Evolutionary conservation across 2,113 vertebrate genomes (phyloP), one percentile per base, ranked within the genome.

Genomic region (Cyprinodon brontotheroides): DNA sequence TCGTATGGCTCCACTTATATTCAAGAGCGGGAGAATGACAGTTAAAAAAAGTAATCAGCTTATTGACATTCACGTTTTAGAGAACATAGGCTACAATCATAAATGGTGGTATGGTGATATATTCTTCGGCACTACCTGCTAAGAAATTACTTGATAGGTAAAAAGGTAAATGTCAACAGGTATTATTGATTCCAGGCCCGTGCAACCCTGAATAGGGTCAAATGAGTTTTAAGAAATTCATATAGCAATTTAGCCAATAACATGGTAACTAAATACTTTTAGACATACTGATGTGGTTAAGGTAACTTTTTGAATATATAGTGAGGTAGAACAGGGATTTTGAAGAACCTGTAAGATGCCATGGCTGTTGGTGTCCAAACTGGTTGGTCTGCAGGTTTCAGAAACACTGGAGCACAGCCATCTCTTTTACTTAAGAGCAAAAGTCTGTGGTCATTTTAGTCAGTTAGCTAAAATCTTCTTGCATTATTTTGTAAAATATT

Each of bases 1-100:
- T 76, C 74, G 60, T 11, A 53, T 20, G 6, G 41, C 12, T 64
- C 36, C 59, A 71, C 59, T 75, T 45, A 72, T 3, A 10, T 57
- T 57, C 50, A 9, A 57, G 17, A n/a, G 7, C 50, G 10, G 50
- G 37, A 36, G 64, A 61, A 50, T 69, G 60, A 75, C 8, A 17
- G 2, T 57, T n/a, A 2, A n/a, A 57, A 20, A 14, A 45, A 45
- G 43, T 45, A 11, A 45, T 45, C 50, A n/a, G 50, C 50, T 57
- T 20, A 57, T 57, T 57, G 50, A 57, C 50, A 57, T 57, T 10
- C 9, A 45, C 43, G 11, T 45, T 12, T 45, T n/a, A 10, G 4
- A 53, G 20, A 53, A 20, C 50, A 57, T 9, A 8, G 3, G 17
- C 50, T n/a, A n/a, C 50, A 10, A 20, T 57, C 17, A 9, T n/a